Conservation (phyloP, 2,113 vertebrate genomes). For the Danio rerio region GRCz12tu NC_133193.1:16280001-16280500, state of each 20-base stretch:
- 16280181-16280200: neutral
- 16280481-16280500: neutral
- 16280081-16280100: neutral
- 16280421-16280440: constrained; percentile 23
- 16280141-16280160: neutral
- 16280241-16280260: neutral
- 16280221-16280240: neutral
- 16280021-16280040: no score
- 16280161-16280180: neutral
- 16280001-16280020: no score
- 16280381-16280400: neutral
- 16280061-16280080: neutral
- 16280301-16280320: neutral
- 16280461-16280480: neutral
- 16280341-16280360: constrained; percentile 7
- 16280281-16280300: neutral
- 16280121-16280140: neutral
- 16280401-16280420: constrained; percentile 26
- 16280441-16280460: constrained; percentile 27
- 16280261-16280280: constrained; percentile 32
- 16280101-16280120: neutral
- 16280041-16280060: neutral
- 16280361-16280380: neutral
- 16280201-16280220: constrained; percentile 24
- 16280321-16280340: constrained; percentile 18